Conservation (phyloP, 1,140 invertebrate genomes). For the Lucilia sericata region DNA sequence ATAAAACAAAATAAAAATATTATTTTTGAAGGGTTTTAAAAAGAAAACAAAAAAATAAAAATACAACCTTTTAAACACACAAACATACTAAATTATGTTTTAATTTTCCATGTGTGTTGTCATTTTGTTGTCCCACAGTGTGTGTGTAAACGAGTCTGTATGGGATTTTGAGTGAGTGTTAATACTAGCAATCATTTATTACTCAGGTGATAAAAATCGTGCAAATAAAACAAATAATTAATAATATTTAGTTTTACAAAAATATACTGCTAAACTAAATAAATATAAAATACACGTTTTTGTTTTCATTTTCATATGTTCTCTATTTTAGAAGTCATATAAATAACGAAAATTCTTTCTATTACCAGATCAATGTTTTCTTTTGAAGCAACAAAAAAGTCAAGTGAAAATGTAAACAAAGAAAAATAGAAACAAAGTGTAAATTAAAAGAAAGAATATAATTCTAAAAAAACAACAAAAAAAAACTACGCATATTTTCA, state of each 20-base stretch:
- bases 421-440: not conserved
- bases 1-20: not conserved
- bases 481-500: not conserved
- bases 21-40: slow-evolving; percentile 1
- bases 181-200: not conserved
- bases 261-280: not conserved
- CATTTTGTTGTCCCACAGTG: not conserved
- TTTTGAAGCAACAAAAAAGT: not conserved
- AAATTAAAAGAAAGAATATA: not conserved
- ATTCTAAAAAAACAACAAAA: not conserved
- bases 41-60: not conserved
- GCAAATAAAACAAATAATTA: slow-evolving; percentile 24
- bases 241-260: too few species aligned
- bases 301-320: not conserved
- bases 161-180: not conserved
- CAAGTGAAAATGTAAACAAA: slow-evolving; percentile 10
- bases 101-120: not conserved
- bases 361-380: not conserved
- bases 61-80: too few species aligned
- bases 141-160: not conserved
- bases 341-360: not conserved
- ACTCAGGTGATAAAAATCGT: slow-evolving; percentile 16
- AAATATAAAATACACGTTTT: not conserved
- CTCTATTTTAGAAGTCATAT: not conserved
- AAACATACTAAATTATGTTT: not conserved